Conservation (phyloP, 2,113 vertebrate species). For the Pseudolaguvia tuberculata region DNA sequence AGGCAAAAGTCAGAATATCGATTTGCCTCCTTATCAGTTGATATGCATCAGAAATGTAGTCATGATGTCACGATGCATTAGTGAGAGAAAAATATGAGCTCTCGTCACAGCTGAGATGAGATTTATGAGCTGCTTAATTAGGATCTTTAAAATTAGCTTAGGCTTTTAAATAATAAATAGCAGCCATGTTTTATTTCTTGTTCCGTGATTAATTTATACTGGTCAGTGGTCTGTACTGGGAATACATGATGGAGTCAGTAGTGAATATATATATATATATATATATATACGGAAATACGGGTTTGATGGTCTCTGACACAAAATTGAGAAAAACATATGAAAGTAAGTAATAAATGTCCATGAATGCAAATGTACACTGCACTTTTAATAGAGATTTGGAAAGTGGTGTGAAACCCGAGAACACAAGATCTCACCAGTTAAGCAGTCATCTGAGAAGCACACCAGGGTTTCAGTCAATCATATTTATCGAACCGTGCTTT, state of each 20-base stretch:
- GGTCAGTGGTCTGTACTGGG: neutral
- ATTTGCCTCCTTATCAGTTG: conserved; percentile 62
- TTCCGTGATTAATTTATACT: neutral
- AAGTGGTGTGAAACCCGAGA: too few species aligned
- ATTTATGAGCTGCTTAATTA: conserved; percentile 27
- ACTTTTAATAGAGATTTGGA: too few species aligned
- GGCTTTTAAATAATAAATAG: neutral
- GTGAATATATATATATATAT: neutral
- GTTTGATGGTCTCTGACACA: neutral
- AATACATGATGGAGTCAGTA: neutral
- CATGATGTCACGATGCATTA: conserved; percentile 45
- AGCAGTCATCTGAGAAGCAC: neutral
- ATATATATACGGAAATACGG: too few species aligned
- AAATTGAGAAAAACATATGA: too few species aligned
- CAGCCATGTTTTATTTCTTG: neutral
- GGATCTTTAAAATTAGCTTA: neutral
- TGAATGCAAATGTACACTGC: too few species aligned
- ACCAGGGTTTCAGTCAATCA: neutral
- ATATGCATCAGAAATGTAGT: conserved; percentile 61
- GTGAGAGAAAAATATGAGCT: conserved; percentile 12
- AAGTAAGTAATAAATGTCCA: too few species aligned
- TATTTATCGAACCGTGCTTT: too few species aligned
- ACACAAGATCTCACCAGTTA: too few species aligned
- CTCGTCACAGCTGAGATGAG: conserved; percentile 35
- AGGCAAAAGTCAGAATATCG: conserved; percentile 70